These are phyloP conservation scores for Corythornis leucogaster DNA, from an alignment of 2,797 vertebrate genomes.

Conservation along the genomic window DNA sequence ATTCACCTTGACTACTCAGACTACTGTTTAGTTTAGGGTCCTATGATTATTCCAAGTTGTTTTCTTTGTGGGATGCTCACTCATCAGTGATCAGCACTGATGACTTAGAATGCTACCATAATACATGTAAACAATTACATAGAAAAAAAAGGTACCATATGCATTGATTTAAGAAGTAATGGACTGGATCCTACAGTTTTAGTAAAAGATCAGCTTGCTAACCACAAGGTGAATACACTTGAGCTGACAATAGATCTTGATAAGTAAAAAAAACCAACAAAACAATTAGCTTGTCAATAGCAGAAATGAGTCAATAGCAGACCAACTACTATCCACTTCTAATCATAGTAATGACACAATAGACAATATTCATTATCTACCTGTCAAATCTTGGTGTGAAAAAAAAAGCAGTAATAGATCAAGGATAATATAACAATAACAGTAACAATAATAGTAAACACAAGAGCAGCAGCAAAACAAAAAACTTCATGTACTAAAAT, in stretches of 20 bases:
- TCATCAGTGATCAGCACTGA: not conserved
- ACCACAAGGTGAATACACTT: not conserved
- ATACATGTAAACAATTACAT: not conserved
- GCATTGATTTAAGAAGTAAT: not conserved
- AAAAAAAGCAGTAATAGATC: conserved; percentile 22
- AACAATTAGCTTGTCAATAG: conserved; percentile 73
- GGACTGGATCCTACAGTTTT: not conserved
- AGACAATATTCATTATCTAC: conserved; percentile 76
- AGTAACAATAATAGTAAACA: conserved; percentile 17
- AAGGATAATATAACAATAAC: conserved; percentile 33
- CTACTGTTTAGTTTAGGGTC: not conserved
- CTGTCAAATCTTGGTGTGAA: conserved; percentile 58
- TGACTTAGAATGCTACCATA: not conserved
- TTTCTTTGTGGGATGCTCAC: not conserved
- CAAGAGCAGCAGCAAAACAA: conserved; percentile 3
- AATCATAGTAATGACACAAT: conserved; percentile 71
- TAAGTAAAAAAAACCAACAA: conserved; percentile 38
- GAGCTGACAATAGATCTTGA: conserved; percentile 59
- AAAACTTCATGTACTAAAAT: conserved; percentile 63
- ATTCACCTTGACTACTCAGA: not conserved
- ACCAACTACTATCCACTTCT: conserved; percentile 62
- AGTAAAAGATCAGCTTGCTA: conserved; percentile 18
- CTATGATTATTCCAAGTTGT: not conserved
- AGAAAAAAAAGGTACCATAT: not conserved
- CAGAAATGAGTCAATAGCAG: conserved; percentile 67